These are phyloP conservation scores for Seladonia tumulorum DNA, from an alignment of 2,888 invertebrate genomes.

Conservation along the genomic window DNA sequence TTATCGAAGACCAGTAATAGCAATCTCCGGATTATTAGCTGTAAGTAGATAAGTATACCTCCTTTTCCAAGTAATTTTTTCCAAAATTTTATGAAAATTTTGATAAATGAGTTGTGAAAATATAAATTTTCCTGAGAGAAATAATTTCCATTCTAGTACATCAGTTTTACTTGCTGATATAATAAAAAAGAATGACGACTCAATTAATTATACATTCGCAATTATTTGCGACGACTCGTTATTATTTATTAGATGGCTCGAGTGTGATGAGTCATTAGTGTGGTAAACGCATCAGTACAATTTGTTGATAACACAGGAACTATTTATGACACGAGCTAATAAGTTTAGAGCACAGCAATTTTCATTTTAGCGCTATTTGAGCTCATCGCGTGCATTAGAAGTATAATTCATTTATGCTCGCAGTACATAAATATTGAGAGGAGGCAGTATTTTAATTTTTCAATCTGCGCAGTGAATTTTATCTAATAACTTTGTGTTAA, in stretches of 20 bases:
- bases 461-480: background rate
- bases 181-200: background rate
- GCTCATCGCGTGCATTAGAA: background rate
- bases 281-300: too few species aligned
- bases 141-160: background rate
- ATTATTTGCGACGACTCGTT: background rate
- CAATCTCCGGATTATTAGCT: background rate
- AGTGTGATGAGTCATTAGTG: background rate
- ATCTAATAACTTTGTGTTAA: background rate
- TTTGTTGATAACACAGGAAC: background rate
- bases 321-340: background rate
- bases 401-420: background rate
- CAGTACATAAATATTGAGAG: background rate
- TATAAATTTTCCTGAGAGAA: background rate
- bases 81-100: background rate
- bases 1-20: background rate
- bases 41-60: background rate
- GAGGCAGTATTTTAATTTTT: background rate
- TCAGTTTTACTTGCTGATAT: background rate
- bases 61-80: background rate
- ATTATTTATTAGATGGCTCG: background rate
- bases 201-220: background rate
- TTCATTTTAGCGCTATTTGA: background rate
- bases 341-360: background rate
- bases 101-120: background rate